These are phyloP conservation scores for Antennarius maculatus DNA, from an alignment of 2,797 vertebrate genomes.

Conservation along the genomic window DNA sequence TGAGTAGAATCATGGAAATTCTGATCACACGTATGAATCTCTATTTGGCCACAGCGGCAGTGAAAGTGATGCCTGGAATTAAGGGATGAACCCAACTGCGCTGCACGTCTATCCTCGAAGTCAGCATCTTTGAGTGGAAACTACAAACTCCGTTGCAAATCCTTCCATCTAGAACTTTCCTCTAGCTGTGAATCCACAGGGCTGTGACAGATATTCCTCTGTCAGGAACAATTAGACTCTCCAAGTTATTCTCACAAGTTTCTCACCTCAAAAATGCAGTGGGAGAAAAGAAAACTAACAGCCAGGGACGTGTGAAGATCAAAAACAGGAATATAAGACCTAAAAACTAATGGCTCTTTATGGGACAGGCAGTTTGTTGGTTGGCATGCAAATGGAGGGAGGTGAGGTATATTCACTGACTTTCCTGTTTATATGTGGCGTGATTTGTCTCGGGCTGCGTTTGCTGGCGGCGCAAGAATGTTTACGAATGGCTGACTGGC, in stretches of 20 bases:
- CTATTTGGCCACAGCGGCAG: conserved; percentile 23
- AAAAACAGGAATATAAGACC: conserved; percentile 55
- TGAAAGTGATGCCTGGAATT: conserved; percentile 31
- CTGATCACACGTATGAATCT: conserved; percentile 51
- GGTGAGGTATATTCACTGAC: conserved; percentile 62
- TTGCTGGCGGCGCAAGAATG: conserved; percentile 40
- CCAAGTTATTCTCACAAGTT: conserved; percentile 52
- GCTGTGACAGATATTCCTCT: conserved; percentile 67
- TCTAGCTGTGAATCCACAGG: conserved; percentile 53
- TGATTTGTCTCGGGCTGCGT: conserved; percentile 51
- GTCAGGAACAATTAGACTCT: conserved; percentile 63
- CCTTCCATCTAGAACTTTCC: conserved; percentile 66
- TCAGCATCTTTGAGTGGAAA: conserved; percentile 69
- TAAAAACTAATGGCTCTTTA: conserved; percentile 63
- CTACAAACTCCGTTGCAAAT: conserved; percentile 49
- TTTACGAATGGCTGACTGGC: conserved; percentile 67
- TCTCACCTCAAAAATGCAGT: conserved; percentile 27
- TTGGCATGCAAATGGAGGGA: conserved; percentile 56
- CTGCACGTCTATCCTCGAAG: conserved; percentile 27
- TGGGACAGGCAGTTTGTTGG: conserved; percentile 46
- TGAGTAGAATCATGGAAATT: conserved; percentile 49
- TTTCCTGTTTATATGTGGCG: conserved; percentile 75
- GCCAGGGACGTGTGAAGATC: conserved; percentile 47
- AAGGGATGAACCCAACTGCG: conserved; percentile 41
- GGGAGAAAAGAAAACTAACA: conserved; percentile 25